These are phyloP conservation scores for Dorcus parallelipipedus DNA, from an alignment of 2,888 invertebrate genomes.

Conservation along the genomic window DNA sequence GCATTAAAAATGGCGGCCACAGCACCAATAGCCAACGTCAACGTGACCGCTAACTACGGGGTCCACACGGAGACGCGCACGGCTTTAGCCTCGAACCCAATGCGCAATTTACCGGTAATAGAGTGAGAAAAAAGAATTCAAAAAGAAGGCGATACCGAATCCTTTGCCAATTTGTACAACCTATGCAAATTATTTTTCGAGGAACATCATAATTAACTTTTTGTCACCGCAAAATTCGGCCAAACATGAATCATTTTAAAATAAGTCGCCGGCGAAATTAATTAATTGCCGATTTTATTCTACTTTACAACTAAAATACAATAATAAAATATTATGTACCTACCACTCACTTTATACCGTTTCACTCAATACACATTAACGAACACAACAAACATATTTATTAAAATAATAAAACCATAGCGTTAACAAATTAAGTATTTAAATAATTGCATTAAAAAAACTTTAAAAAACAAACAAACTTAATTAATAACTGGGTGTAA, in stretches of 20 bases:
- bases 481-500: conserved; percentile 26
- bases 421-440: conserved; percentile 26
- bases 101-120: conserved; percentile 22
- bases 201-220: no score
- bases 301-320: no score
- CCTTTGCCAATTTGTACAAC: conserved; percentile 8
- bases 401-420: conserved; percentile 20
- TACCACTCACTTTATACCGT: conserved; percentile 32
- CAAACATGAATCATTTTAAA: no score
- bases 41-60: conserved; percentile 63
- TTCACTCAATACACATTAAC: conserved; percentile 42
- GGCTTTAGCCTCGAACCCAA: conserved; percentile 49
- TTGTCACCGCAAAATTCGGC: no score
- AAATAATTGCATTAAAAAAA: conserved; percentile 17
- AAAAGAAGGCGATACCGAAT: conserved; percentile 19
- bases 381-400: conserved; percentile 49
- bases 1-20: conserved; percentile 31
- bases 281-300: no score
- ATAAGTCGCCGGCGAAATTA: no score
- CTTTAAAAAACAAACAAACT: conserved; percentile 16
- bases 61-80: conserved; percentile 78
- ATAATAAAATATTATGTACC: conserved; percentile 24
- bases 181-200: no score
- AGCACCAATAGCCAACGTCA: conserved; percentile 46
- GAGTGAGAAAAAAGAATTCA: conserved; percentile 22